Evolutionary conservation across 2,888 invertebrate genomes (phyloP).

Genomic region (Plemyria rubiginata): DNA sequence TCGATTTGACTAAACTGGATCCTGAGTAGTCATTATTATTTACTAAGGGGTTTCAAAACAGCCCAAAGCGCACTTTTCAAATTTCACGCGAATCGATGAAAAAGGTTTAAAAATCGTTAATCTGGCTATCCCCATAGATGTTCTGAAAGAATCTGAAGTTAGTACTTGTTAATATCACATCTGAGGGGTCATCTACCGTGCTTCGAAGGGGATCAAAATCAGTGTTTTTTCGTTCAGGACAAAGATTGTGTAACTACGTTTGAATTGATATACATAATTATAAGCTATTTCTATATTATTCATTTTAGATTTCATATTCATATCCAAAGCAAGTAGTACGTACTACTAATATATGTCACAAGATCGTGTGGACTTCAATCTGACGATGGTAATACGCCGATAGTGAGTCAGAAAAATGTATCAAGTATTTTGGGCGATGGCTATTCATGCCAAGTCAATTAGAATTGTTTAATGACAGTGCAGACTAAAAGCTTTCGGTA

Average conservation of each 20-base stretch:
- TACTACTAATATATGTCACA: background rate
- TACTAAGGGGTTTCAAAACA: no score
- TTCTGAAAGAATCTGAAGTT: no score
- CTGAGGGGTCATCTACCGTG: no score
- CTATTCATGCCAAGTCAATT: conserved; percentile 20
- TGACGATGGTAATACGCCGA: conserved; percentile 1
- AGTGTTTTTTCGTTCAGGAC: no score
- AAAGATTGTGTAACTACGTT: no score
- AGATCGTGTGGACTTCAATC: conserved; percentile 12
- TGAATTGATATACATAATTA: no score
- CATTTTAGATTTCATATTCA: no score
- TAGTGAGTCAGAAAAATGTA: conserved; percentile 5
- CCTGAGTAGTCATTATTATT: background rate
- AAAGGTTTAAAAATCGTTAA: no score
- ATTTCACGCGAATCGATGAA: background rate
- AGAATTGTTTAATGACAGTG: conserved; percentile 8
- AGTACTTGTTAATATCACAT: no score
- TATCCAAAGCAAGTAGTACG: background rate
- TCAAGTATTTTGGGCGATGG: conserved; percentile 7
- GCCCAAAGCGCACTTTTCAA: background rate
- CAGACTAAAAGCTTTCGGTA: background rate
- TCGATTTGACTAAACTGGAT: conserved; percentile 2
- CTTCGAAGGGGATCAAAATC: no score
- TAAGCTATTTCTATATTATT: no score
- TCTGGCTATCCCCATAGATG: no score